Evolutionary conservation across 2,113 vertebrate genomes (phyloP), one percentile per base, ranked within the genome.

Genomic region (Ceratotherium simum): DNA sequence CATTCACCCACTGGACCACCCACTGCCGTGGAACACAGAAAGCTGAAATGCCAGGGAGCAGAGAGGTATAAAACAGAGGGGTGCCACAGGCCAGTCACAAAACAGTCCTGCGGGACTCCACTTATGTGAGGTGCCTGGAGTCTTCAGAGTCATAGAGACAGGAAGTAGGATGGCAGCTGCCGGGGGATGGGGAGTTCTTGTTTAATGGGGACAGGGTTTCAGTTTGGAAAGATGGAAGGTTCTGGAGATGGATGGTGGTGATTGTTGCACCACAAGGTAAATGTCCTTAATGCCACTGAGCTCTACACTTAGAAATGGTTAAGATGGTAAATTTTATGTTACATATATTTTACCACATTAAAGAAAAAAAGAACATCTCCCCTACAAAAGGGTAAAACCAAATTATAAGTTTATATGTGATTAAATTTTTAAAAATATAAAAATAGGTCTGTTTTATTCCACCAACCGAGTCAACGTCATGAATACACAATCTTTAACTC

Each of bases 81-180:
- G 90, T 76, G 86, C 84, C 88, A 60, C 42, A 91, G 92, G 94
- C 67, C 94, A 95, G 87, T 25, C 85, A 81, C 76, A 70, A 76
- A 80, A 85, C 31, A 31, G n/a, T 51, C 20, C 82, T 1, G 73
- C 27, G 7, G n/a, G 91, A 67, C 76, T 83, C 93, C 83, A 64
- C 83, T 29, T 27, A 17, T 1, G 1, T n/a, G 89, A 72, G 51
- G 64, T 51, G 48, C 31, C 46, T 11, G 42, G 65, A 67, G 64
- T 33, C 6, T 1, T 16, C 69, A 23, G 16, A 36, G n/a, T 62
- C 56, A 12, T 1, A 64, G 79, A 73, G 23, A 60, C 90, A 72
- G 78, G 76, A 60, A 78, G 69, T 5, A 18, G 70, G 51, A 20
- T n/a, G 79, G 85, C 2, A 46, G 65, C 6, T 72, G 23, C 56